Conservation (phyloP, 2,113 vertebrate species). For the Meriones unguiculatus region DNA sequence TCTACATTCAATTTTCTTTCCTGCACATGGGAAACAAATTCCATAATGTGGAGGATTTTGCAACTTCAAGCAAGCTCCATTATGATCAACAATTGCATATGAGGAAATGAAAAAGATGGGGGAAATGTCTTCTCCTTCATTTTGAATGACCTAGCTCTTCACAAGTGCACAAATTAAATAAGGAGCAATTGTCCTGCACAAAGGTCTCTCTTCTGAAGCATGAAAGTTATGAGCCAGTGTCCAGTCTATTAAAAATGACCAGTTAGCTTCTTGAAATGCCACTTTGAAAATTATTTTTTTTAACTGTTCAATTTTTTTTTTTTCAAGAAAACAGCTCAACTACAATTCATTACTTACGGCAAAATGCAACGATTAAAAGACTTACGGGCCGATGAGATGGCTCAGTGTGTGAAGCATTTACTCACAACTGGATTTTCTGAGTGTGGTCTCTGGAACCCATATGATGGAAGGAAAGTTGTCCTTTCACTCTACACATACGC, state of each 20-base stretch:
- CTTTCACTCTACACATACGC: not conserved
- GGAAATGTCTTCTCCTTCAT: slow-evolving; percentile 70
- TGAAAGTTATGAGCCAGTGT: not conserved
- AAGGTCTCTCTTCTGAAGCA: slow-evolving; percentile 59
- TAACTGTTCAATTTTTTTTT: not conserved
- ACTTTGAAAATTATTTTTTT: slow-evolving; percentile 70
- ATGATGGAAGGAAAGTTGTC: not conserved
- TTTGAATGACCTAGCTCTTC: slow-evolving; percentile 72
- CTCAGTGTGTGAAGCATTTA: not conserved
- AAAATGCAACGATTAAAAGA: slow-evolving; percentile 56
- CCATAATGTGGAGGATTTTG: slow-evolving; percentile 81
- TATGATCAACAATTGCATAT: slow-evolving; percentile 67
- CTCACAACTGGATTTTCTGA: not conserved
- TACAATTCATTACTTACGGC: slow-evolving; percentile 9
- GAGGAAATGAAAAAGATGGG: slow-evolving; percentile 76
- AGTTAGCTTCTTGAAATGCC: slow-evolving; percentile 60
- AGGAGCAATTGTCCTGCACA: slow-evolving; percentile 69
- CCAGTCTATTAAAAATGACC: slow-evolving; percentile 58
- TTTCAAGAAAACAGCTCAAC: slow-evolving; percentile 56
- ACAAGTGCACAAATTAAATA: slow-evolving; percentile 63
- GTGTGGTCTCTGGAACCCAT: not conserved
- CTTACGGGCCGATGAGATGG: not conserved
- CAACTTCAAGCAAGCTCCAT: slow-evolving; percentile 70
- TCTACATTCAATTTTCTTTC: slow-evolving; percentile 77
- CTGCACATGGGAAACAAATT: slow-evolving; percentile 62